Percentiles rank a stretch among this genome's conserved stretches.
Evolutionary conservation across 2,113 vertebrate genomes (phyloP).

Genomic region (Solenodon paradoxus): DNA sequence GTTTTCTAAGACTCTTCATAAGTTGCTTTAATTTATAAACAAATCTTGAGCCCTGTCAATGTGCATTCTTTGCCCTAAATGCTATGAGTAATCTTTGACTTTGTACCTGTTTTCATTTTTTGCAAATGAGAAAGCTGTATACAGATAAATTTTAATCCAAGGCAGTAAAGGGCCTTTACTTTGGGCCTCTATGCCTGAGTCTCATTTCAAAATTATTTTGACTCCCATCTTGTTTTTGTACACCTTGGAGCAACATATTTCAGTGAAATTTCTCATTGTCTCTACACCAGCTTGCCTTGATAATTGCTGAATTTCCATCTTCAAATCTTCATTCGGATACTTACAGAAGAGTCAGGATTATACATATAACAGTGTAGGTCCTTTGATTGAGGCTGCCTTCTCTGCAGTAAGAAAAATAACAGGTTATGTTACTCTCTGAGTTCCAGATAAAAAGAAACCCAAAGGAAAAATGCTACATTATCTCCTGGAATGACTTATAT

Average conservation of each 20-base stretch:
- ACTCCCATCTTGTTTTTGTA: not conserved
- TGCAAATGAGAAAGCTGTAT: not conserved
- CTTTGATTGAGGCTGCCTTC: not conserved
- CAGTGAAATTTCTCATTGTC: not conserved
- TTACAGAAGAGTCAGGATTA: not conserved
- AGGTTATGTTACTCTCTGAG: not conserved
- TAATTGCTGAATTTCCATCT: not conserved
- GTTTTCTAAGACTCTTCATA: not conserved
- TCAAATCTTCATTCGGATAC: not conserved
- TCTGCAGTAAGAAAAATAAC: not conserved
- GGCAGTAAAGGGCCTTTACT: not conserved
- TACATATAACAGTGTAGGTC: not conserved
- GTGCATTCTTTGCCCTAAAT: not conserved
- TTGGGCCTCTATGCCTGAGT: not conserved
- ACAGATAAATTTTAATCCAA: not conserved
- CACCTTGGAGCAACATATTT: not conserved
- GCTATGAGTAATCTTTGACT: not conserved
- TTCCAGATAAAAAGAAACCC: not conserved
- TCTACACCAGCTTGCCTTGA: not conserved
- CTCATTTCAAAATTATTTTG: not conserved
- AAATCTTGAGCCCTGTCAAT: not conserved
- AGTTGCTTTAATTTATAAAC: not conserved
- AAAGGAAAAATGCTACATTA: not conserved
- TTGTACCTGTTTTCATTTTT: not conserved
- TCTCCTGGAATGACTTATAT: not conserved